Percentiles rank a stretch among this genome's conserved stretches.
Conservation (phyloP, 2,888 invertebrate genomes). For the Tyria jacobaeae region DNA sequence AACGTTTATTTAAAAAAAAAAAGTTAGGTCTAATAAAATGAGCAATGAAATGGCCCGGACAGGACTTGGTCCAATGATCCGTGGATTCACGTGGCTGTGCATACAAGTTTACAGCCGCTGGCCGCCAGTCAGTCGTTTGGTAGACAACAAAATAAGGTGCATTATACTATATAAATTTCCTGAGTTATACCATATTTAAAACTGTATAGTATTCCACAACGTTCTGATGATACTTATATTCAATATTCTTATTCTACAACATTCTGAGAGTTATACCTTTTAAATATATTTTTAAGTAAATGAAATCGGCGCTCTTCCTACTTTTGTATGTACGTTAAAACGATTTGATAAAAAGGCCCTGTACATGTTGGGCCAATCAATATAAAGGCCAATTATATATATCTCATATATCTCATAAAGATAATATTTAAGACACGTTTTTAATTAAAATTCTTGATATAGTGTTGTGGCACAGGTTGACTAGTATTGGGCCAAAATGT, state of each 20-base stretch:
- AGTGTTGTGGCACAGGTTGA: not conserved
- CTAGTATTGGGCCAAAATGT: constrained; percentile 15
- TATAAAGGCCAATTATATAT: not conserved
- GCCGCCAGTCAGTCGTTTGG: too few species aligned
- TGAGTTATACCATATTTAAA: too few species aligned
- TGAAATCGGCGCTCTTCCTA: constrained; percentile 2
- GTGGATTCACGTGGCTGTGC: too few species aligned
- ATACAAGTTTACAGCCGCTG: too few species aligned
- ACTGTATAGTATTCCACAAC: too few species aligned
- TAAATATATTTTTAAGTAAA: not conserved
- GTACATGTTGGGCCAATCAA: not conserved
- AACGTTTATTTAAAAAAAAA: not conserved
- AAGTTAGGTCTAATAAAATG: too few species aligned
- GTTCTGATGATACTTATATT: too few species aligned
- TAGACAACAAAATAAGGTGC: too few species aligned
- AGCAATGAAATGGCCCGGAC: too few species aligned
- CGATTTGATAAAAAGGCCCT: not conserved
- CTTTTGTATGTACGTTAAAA: not conserved
- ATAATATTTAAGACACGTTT: not conserved
- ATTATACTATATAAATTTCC: too few species aligned
- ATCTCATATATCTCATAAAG: not conserved
- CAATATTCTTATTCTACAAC: too few species aligned
- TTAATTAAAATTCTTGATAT: not conserved
- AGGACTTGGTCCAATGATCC: too few species aligned
- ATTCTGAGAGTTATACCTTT: not conserved